Evolutionary conservation across 2,888 invertebrate species (phyloP), one percentile per base, ranked within the genome.

Genomic region (Agrotis clavis): DNA sequence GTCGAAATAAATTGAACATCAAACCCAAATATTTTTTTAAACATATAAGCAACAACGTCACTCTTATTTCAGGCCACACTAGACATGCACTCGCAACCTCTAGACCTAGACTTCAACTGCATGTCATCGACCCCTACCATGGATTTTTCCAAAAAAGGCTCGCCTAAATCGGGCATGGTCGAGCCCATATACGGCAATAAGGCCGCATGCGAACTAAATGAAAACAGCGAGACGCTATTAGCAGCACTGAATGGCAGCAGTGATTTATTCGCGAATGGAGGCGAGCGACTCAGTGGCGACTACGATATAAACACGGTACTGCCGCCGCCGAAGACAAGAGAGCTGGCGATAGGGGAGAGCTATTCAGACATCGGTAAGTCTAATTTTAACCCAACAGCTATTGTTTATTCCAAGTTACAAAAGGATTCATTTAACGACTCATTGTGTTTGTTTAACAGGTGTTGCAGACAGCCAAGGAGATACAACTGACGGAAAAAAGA

Each of bases 401-500:
- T 41, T 78, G 62, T 81, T 81, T 81, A 71, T 67, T 57, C 14
- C 48, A 41, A 56, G 71, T 25, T 59, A 45, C 72, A 78, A 78
- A 80, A 69, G 66, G 74, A 69, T 69, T 60, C 1, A 56, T 75
- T 81, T 79, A 65, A 79, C 74, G 77, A 77, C 67, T 65, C 65
- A 71, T 71, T 74, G 67, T 71, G 67, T 69, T 71, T 62, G 75
- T 86, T 81, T 78, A 64, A 73, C 87, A 96, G 96, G 96, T 81
- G 96, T 96, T 45, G 96, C 96, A 0, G 97, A 97, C 84, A 97
- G 97, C 84, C 95, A 97, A 87, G 96, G 97, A 30, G 97, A 97
- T 86, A 97, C 98, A 67, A 97, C 97, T 0, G 98, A 98, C 86
- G 98, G 99, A 67, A 99, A 99, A 94, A 97, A 98, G 89, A 98